Base-by-base conservation (phyloP, 30 jellyfish, hydroid and myxozoan genomes). In the Turritopsis rubra region DNA sequence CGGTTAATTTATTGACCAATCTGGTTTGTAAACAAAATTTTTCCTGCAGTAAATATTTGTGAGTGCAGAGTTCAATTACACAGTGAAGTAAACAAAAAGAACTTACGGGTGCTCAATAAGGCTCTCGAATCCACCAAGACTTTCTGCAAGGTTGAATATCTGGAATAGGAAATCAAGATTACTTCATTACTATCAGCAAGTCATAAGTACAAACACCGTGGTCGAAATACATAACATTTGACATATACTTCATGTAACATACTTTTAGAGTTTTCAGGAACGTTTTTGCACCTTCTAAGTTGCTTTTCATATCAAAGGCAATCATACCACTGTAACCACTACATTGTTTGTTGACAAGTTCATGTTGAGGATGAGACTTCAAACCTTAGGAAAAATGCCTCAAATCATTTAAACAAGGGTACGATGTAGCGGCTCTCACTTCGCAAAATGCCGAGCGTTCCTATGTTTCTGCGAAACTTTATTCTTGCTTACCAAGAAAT, bases 101-200 rank as follows among this genome's bases (percentile, higher is more conserved):
- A 87, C 96, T 88, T 81, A 95, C 99, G 99, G 99, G 28, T 86
- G 96, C 83, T 95, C 99, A 19, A 95, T 95, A 25, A 95, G 91
- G 85, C 99, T 95, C 75, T 95, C 99, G 83, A 85, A 86, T n/a
- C 99, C 99, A 53, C 99, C 99, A 72, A 95, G 81, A 87, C 99
- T 95, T 84, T 95, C 99, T 16, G 99, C 99, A 86, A 95, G 72
- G 16, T 91, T 76, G 65, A 95, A 95, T 1, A 95, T 71, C 99
- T 95, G 85, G 13, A 83, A 41, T 25, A 52, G 29, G 29, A 80
- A n/a, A 54, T 21, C 22, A 18, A 5, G 21, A 28, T 16, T 18
- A 72, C 0, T 0, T n/a, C 21, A n/a, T 27, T 72, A 0, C 21
- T 18, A 72, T 0, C 21, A 76, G 30, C 26, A 76, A 76, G 30